A percentile compares a stretch with the other conserved stretches of the same genome.
phyloP scores from a whole-genome alignment of 1,140 invertebrate species.

The Trigoniulus corallinus region DNA sequence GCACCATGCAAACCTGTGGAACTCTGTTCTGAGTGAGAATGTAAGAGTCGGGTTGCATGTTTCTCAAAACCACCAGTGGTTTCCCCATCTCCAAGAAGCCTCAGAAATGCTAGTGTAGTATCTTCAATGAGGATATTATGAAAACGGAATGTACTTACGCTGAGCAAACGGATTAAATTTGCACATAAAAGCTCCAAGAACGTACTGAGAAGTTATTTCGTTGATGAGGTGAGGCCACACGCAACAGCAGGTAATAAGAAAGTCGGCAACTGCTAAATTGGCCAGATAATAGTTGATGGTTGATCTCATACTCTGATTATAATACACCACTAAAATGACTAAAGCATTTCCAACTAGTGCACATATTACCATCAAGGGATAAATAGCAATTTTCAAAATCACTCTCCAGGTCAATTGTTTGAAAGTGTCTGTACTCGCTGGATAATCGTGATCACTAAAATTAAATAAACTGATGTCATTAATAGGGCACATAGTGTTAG shows the following conservation, averaged over 20 bases:
- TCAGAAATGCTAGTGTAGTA: no score
- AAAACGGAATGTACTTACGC: constrained; percentile 23
- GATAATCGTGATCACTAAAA: no score
- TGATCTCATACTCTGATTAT: constrained; percentile 26
- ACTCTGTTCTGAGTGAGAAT: no score
- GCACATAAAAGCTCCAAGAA: constrained; percentile 30
- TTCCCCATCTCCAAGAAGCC: no score
- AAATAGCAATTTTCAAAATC: constrained; percentile 21
- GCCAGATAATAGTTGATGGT: constrained; percentile 29
- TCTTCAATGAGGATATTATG: no score
- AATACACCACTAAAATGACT: constrained; percentile 33
- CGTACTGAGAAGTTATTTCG: constrained; percentile 21
- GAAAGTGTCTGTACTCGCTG: no score
- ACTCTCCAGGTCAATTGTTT: no score
- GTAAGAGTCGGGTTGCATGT: no score
- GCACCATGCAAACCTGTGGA: no score
- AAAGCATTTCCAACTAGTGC: constrained; percentile 30
- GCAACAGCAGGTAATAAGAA: constrained; percentile 27
- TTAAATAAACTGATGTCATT: no score
- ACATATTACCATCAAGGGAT: constrained; percentile 17
- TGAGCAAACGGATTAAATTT: constrained; percentile 33
- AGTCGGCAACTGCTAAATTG: constrained; percentile 27
- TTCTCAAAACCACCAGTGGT: no score
- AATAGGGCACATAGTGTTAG: no score
- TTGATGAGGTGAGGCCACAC: constrained; percentile 33